Base-by-base conservation (phyloP, 2,797 vertebrate genomes). In the Cirrhinus mrigala region DNA sequence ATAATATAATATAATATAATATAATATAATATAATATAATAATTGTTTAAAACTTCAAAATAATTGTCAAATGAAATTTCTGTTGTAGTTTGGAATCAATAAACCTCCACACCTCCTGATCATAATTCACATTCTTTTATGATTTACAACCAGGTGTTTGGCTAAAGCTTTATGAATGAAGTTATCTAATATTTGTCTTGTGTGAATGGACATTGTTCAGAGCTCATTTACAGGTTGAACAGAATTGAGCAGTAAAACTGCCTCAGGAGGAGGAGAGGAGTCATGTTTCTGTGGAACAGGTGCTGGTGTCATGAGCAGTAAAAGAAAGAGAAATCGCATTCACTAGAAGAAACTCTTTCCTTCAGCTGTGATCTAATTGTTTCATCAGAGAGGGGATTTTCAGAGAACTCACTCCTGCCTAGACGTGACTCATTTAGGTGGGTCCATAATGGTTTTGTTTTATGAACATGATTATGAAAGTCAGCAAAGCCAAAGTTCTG, bases 261-360 rank as follows among this genome's bases (percentile, higher is more conserved):
- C 79, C 74, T 70, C 12, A 37, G 73, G 33, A 70, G 44, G 68
- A 66, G 37, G 64, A 85, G 37, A 50, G 29, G 87, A 79, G 52
- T 87, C 74, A 22, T 20, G 40, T 85, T 83, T 85, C 88, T 7
- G 33, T n/a, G 44, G 76, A 76, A 87, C 80, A 87, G 83, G 86
- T 89, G 83, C 75, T 24, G 79, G 56, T 79, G 37, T 74, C 29
- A 64, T 60, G 69, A 75, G 46, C 58, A 46, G 22, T 58, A 9
- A 80, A 85, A 20, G 14, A 52, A 8, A 78, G 40, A 78, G 50
- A 16, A 85, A 85, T 64, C 44, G 68, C 44, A 60, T 22, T 70
- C 64, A 70, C 29, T 60, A 7, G 4, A 54, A 37, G 12, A 10
- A 24, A 24, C 14, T 54, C 20, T 52, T 24, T 70, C 48, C 2